A percentile compares a stretch with the other conserved stretches of the same genome.
Evolutionary conservation across 2,888 invertebrate species (phyloP).

Genomic region (Barypeithes pellucidus): DNA sequence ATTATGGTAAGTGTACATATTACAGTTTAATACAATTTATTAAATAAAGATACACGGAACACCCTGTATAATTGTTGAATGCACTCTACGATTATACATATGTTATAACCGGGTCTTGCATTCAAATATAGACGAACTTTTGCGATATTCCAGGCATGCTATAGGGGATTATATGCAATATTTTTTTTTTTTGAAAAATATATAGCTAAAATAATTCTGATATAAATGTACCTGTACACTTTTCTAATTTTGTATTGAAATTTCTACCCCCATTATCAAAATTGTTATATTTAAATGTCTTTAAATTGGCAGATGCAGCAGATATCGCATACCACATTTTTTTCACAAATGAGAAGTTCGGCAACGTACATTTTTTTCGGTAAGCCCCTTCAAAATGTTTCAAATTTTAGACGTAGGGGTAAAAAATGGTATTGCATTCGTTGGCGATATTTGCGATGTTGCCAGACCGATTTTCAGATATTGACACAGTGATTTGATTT

Average conservation of each 20-base stretch:
- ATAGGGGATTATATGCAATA: slow-evolving; percentile 39
- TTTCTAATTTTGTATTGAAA: slow-evolving; percentile 42
- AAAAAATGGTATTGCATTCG: too few species aligned
- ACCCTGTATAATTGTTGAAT: slow-evolving; percentile 9
- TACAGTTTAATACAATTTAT: neutral
- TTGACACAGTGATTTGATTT: too few species aligned
- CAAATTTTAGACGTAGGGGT: too few species aligned
- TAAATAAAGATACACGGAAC: neutral
- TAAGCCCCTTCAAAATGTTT: too few species aligned
- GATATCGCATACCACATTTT: too few species aligned
- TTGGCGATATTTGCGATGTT: too few species aligned
- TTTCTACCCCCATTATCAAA: slow-evolving; percentile 28
- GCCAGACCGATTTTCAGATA: too few species aligned
- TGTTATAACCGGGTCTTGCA: too few species aligned
- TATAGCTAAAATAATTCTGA: slow-evolving; percentile 1
- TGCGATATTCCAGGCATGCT: neutral
- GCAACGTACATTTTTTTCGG: too few species aligned
- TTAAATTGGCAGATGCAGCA: neutral
- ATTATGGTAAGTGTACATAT: too few species aligned
- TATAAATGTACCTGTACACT: slow-evolving; percentile 39
- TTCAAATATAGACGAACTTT: neutral
- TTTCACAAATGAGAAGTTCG: too few species aligned
- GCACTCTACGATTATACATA: neutral
- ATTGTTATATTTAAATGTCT: slow-evolving; percentile 6
- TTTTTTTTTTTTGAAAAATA: slow-evolving; percentile 19